Evolutionary conservation across 2,113 vertebrate species (phyloP), one percentile per base, ranked within the genome.

Genomic region (Oreochromis aureus): DNA sequence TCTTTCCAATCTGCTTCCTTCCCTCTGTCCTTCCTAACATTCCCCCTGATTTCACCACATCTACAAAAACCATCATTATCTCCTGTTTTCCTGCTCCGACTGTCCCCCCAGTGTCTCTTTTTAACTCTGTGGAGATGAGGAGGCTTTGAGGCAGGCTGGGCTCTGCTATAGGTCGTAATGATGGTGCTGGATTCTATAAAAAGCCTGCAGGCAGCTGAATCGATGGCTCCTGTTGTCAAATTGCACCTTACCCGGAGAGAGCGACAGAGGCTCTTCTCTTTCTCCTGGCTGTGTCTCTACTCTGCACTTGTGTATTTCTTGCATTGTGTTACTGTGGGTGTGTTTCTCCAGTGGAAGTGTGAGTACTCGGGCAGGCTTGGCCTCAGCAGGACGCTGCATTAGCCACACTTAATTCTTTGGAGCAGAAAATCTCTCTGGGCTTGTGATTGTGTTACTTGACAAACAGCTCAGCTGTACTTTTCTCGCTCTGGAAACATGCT

Each of bases 121-220:
- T 78, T 69, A 69, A 53, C 22, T 61, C 66, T 36, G 73, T 30
- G 30, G 82, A n/a, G 81, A 87, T 86, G 32, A 13, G 51, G 32
- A 87, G 84, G 80, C 89, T 80, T 27, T 73, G 84, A 89, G 66
- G 85, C 84, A 87, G 87, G 66, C 84, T 24, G 39, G 69, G 73
- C 79, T 80, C 69, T 73, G 83, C 86, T 84, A 54, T 4, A 83
- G 84, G 86, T 84, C 30, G 19, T 95, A 95, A 95, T 92, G 90
- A 94, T 95, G 93, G 66, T 82, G 88, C 88, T 91, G 83, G 87
- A 85, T 93, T 93, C 95, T 96, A 95, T 94, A 96, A 96, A 96
- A 96, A 96, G 93, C 78, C 93, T 91, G 92, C 85, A 91, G 94
- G 91, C 91, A 81, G 87, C 92, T 93, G 92, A 94, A 96, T 96